Conservation (phyloP, 2,797 vertebrate genomes). For the Notoglanidium macrostoma region DNA sequence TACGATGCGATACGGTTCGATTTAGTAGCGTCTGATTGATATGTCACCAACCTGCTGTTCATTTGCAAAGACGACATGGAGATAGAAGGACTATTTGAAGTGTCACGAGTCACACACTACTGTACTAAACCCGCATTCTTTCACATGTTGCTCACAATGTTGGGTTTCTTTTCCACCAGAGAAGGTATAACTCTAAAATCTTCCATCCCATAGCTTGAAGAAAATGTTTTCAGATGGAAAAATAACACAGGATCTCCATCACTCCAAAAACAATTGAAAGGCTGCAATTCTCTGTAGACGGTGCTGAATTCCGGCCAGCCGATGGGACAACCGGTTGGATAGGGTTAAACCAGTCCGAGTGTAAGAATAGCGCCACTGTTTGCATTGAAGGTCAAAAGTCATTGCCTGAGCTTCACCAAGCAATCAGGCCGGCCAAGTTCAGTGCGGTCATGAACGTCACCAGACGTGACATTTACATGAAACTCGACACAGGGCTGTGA, state of each 20-base stretch:
- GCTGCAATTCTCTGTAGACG: not conserved
- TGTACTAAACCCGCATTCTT: not conserved
- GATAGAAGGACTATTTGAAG: too few species aligned
- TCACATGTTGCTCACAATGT: not conserved
- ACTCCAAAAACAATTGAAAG: not conserved
- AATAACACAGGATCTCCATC: not conserved
- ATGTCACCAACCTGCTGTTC: too few species aligned
- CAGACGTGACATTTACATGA: conserved; percentile 66
- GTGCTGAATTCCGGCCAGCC: not conserved
- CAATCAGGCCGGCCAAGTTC: conserved; percentile 15
- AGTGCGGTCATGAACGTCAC: conserved; percentile 57
- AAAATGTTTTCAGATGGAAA: conserved; percentile 3
- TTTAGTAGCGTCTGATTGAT: too few species aligned
- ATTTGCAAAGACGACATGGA: too few species aligned
- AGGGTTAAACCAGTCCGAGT: not conserved
- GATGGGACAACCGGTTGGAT: not conserved
- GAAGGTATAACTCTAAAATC: not conserved
- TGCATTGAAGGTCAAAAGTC: conserved; percentile 46
- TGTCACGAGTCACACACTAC: too few species aligned
- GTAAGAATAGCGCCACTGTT: conserved; percentile 31
- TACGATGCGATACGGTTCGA: too few species aligned
- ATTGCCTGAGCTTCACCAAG: conserved; percentile 13
- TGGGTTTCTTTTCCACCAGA: not conserved
- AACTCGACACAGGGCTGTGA: conserved; percentile 60
- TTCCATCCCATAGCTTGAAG: not conserved